Conservation (phyloP, 1,140 invertebrate species). For the Diorhabda elongata region DNA sequence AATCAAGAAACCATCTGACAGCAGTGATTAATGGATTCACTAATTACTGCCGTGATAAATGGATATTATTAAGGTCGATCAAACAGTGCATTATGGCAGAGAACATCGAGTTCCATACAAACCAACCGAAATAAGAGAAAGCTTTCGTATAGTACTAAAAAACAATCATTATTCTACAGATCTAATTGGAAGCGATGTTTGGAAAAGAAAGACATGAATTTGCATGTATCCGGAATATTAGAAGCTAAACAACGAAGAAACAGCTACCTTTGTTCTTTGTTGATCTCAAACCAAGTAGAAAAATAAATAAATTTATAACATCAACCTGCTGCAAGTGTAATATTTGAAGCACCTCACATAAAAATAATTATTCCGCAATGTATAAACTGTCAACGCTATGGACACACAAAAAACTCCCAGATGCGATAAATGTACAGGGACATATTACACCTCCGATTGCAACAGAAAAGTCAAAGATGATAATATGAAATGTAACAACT, state of each 20-base stretch:
- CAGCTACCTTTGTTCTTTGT: neutral
- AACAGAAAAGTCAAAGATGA: neutral
- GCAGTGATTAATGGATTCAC: too few species aligned
- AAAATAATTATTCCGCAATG: neutral
- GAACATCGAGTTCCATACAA: too few species aligned
- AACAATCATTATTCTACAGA: too few species aligned
- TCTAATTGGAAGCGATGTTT: too few species aligned
- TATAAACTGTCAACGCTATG: neutral
- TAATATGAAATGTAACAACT: neutral
- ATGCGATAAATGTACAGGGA: neutral
- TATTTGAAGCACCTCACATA: neutral
- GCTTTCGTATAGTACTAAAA: too few species aligned
- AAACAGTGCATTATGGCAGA: too few species aligned
- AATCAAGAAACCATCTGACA: too few species aligned
- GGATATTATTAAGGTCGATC: too few species aligned
- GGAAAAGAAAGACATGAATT: neutral
- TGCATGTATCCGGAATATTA: neutral
- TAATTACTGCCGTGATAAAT: too few species aligned
- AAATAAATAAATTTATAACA: neutral
- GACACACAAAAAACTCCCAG: neutral
- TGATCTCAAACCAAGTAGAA: neutral
- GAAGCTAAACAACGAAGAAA: neutral
- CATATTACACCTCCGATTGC: neutral
- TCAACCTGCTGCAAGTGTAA: neutral
- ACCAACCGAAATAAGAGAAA: too few species aligned